Conservation (phyloP, 2,113 vertebrate genomes). For the Hystrix cristata region DNA sequence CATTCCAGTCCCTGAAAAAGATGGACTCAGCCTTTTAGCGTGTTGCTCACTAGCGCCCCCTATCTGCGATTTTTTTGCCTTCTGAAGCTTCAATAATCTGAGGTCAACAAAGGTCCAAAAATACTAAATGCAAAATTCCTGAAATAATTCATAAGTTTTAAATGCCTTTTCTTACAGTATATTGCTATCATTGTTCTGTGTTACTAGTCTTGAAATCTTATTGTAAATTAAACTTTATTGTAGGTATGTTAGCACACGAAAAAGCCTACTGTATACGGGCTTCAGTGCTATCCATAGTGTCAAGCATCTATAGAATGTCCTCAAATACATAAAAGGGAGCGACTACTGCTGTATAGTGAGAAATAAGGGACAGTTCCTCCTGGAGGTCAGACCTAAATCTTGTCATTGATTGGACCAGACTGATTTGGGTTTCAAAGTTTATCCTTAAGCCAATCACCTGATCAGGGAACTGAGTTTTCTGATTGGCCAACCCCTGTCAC, state of each 20-base stretch:
- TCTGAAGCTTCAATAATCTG: background rate
- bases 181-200: background rate
- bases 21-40: background rate
- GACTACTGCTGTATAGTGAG: background rate
- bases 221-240: too few species aligned
- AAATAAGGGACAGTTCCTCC: background rate
- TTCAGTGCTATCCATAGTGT: background rate
- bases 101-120: background rate
- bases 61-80: background rate
- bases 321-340: background rate
- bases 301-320: background rate
- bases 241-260: too few species aligned
- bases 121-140: background rate
- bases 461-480: background rate
- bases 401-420: background rate
- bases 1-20: background rate
- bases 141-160: background rate
- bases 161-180: background rate
- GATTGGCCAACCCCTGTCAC: background rate
- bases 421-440: background rate
- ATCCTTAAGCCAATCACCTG: background rate
- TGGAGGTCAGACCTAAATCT: background rate
- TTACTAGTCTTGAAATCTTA: too few species aligned
- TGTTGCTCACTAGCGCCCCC: background rate
- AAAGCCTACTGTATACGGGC: too few species aligned